Base-by-base conservation (phyloP, 2,888 invertebrate genomes). In the Caenorhabditis becei region DNA sequence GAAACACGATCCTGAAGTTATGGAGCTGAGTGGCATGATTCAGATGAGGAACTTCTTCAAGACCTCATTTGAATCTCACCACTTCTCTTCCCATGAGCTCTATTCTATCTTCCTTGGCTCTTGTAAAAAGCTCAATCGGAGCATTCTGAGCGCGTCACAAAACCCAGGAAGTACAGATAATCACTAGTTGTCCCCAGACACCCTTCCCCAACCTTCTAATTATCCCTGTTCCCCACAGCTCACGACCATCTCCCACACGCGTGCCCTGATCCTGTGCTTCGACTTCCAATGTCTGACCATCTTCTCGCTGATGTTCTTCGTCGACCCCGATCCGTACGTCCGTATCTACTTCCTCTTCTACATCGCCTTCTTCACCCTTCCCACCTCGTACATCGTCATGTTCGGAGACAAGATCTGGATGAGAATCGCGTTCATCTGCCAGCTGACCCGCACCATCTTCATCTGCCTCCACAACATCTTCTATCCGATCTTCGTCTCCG, bases 271-370 rank as follows among this genome's bases (percentile, higher is more conserved):
- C 23, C 24, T 71, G 2, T 44, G 28, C 5, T 71, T 71, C 23
- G 71, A 71, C 28, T 41, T 63, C n/a, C 71, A 71, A 47, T 54
- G 54, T 24, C 54, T 71, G 0, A 26, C 32, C 20, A 7, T 63
- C 18, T 71, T 62, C 47, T 71, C 44, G 7, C 32, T 62, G 11
- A 63, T 71, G 71, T 44, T 63, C 47, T n/a, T 47, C 8, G 14
- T 62, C 18, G 71, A 71, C 56, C 62, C 71, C 11, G 44, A 35
- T 10, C 54, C 47, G 14, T 10, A 62, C 16, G 5, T 63, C 10
- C 62, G 71, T 16, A 11, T 62, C 26, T 71, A 71, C 20, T 71
- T 71, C 54, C 7, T 71, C 20, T 62, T 71, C 32, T 71, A 71
- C 44, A 3, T 71, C 5, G 37, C 53, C 1, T 18, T 62, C 7